These are phyloP conservation scores for Dendrophyllia cribrosa DNA, from an alignment of 64 coral and sea anemone species.

Conservation along the genomic window DNA sequence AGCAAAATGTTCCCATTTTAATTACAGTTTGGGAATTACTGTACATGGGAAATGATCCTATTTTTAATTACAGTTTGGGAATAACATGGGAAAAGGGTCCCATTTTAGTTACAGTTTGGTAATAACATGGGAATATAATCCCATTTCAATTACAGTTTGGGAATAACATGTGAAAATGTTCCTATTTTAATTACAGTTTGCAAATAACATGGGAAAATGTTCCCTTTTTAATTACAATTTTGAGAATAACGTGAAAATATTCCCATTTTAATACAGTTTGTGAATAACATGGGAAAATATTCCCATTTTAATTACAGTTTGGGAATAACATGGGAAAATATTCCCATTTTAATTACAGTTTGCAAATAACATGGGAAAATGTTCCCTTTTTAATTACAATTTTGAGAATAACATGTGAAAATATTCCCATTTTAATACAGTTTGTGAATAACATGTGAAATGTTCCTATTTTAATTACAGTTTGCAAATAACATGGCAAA, in stretches of 20 bases:
- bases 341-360: conserved; percentile 6
- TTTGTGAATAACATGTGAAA: conserved; percentile 11
- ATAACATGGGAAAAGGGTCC: background rate
- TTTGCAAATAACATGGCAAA: too few species aligned
- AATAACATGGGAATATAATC: background rate
- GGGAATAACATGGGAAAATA: background rate
- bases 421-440: background rate
- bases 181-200: background rate
- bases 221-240: background rate
- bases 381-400: background rate
- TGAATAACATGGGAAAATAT: background rate
- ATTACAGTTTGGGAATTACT: too few species aligned
- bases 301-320: background rate
- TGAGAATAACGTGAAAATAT: background rate
- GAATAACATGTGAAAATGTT: background rate
- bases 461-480: too few species aligned
- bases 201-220: background rate
- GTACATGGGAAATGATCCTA: too few species aligned
- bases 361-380: background rate
- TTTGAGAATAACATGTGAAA: too few species aligned
- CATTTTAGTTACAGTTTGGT: background rate
- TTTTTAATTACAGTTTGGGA: background rate
- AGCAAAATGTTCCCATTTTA: too few species aligned
- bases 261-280: background rate
- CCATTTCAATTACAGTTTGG: background rate